Evolutionary conservation across 92 coral and sea anemone genomes (phyloP), one percentile per base, ranked within the genome.

Genomic region (Metridium senile): DNA sequence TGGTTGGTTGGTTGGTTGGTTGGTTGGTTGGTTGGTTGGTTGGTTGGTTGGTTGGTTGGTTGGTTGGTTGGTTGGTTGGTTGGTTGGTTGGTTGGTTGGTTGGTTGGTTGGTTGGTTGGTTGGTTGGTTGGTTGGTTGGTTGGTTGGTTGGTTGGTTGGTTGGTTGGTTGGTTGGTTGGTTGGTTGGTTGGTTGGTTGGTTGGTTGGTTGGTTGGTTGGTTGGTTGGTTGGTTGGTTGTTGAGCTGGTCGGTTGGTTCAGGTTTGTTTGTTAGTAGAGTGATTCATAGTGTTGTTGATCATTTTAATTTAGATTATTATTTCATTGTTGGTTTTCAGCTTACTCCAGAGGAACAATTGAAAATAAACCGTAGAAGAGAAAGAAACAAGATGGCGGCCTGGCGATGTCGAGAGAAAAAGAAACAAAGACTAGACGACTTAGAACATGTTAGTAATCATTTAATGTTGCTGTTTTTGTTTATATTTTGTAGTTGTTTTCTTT

Each of bases 321-420:
- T 59, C 4, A 7, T 7, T 63, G 32, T 28, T 31, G n/a, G 1
- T 3, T 28, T 63, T 26, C 69, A 79, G 84, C 23, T 79, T 1
- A 53, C 76, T 20, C 75, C 69, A 11, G 84, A 68, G 59, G 84
- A 79, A 45, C 53, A 54, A 32, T 17, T 78, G 18, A 68, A 70
- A 43, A 79, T 79, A 33, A 54, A 11, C 20, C 67, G 84, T 17
- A 25, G 84, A 27, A 26, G 84, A 79, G 68, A 79, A 39, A 74
- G 84, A 34, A 79, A 79, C 33, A 79, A 79, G 33, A 28, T 56
- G 35, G 84, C 84, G 8, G 84, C 84, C 26, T 79, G 76, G 35
- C 75, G 84, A 57, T 79, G 84, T 70, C 68, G 84, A 68, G 84
- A 79, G 58, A 79, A 79, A 39, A 66, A 71, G 69, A 79, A 70